A percentile compares a stretch with the other conserved stretches of the same genome.
Conservation (phyloP, 1,140 invertebrate species). For the Tetramorium alpestre region DNA sequence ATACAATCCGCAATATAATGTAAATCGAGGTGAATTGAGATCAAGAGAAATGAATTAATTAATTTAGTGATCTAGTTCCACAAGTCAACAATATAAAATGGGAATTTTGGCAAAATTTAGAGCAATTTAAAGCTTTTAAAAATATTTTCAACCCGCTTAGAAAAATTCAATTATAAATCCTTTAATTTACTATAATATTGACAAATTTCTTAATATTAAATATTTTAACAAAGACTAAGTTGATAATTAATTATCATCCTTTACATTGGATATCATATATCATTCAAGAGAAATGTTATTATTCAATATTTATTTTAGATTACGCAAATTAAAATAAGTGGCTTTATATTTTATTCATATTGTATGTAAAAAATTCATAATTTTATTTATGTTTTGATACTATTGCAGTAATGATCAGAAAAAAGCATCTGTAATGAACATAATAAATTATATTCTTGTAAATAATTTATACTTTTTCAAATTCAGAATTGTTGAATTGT, state of each 20-base stretch:
- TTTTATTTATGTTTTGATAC: background rate
- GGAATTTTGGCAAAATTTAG: background rate
- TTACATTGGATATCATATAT: background rate
- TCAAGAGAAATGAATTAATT: slow-evolving; percentile 22
- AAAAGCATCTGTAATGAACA: background rate
- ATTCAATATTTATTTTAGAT: background rate
- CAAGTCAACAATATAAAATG: background rate
- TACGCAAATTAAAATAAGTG: too few relatives aligned
- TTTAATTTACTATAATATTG: background rate
- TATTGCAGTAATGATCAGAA: background rate
- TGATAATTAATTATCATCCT: background rate
- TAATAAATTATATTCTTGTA: background rate
- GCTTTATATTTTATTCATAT: background rate
- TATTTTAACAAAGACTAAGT: background rate
- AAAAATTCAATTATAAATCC: background rate
- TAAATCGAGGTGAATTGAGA: slow-evolving; percentile 25
- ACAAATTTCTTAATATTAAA: background rate
- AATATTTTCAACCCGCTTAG: background rate
- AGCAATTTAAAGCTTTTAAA: background rate
- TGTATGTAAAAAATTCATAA: background rate
- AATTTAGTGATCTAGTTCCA: slow-evolving; percentile 27
- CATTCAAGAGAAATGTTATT: too few relatives aligned
- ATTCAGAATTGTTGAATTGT: background rate
- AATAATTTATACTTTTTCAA: background rate
- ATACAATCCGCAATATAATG: background rate